Conservation (phyloP, 2,888 invertebrate genomes). For the Pristionchus japonicus region DNA sequence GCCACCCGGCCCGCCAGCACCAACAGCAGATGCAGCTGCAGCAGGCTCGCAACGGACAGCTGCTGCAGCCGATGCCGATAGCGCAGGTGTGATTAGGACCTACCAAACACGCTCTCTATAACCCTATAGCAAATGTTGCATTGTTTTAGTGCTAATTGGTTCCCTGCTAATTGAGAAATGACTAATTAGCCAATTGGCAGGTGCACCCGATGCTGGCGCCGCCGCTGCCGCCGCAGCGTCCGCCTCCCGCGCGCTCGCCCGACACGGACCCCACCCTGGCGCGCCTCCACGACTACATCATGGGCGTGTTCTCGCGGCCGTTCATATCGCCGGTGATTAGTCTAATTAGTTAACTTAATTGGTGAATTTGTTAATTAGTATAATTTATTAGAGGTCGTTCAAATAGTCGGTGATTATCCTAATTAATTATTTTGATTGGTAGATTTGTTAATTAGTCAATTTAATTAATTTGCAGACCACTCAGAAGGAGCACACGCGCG, state of each 20-base stretch:
- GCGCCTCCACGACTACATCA: background rate
- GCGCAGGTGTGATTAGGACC: background rate
- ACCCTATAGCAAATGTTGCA: no score
- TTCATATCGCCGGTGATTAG: background rate
- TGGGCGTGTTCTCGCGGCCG: background rate
- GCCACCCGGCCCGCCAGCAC: background rate
- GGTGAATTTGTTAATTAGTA: no score
- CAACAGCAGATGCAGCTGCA: background rate
- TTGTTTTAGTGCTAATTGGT: background rate
- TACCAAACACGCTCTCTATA: background rate
- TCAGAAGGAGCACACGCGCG: background rate
- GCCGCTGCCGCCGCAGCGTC: background rate
- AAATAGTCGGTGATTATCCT: background rate
- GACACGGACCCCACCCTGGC: background rate
- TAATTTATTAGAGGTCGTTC: background rate
- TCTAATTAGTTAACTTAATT: no score
- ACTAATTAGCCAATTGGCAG: no score
- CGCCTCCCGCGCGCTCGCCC: background rate
- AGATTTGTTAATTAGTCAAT: background rate
- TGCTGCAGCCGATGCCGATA: background rate
- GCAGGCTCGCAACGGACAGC: background rate
- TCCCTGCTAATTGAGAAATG: no score
- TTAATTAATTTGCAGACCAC: background rate
- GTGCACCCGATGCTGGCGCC: background rate
- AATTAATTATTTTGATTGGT: no score